phyloP scores from a whole-genome alignment of 2,113 vertebrate species.

The Oenanthe melanoleuca region DNA sequence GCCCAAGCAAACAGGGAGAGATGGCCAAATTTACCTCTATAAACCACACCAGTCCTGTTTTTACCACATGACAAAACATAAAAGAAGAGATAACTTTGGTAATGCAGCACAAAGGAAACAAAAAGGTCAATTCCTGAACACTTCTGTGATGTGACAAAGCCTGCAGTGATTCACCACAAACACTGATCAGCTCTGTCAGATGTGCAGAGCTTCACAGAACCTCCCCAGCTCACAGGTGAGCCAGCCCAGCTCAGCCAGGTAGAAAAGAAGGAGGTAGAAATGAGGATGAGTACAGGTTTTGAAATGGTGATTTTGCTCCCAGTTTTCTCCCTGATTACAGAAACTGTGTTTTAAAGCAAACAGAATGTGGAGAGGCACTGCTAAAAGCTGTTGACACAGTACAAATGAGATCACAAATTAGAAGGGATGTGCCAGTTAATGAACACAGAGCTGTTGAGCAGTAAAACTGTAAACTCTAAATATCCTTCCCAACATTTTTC shows the following conservation, averaged over 20 bases:
- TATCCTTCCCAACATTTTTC: constrained; percentile 1
- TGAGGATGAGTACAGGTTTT: neutral
- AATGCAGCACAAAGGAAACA: neutral
- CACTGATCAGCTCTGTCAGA: neutral
- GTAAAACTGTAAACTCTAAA: constrained; percentile 22
- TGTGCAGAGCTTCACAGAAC: neutral
- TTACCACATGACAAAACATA: neutral
- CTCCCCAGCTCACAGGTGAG: neutral
- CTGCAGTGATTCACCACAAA: neutral
- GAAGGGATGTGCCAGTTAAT: constrained; percentile 59
- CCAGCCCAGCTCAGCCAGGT: neutral
- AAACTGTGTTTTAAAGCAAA: constrained; percentile 39
- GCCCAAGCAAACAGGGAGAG: neutral
- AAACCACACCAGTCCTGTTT: neutral
- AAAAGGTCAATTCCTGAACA: neutral
- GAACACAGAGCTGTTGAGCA: constrained; percentile 45
- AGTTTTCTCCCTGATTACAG: constrained; percentile 8
- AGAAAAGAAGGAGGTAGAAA: neutral
- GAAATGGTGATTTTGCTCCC: neutral
- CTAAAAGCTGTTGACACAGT: constrained; percentile 65
- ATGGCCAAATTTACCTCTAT: neutral
- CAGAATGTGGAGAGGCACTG: constrained; percentile 15
- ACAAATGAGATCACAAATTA: constrained; percentile 65
- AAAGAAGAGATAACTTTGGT: neutral
- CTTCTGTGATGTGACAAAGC: neutral